Evolutionary conservation across 2,888 invertebrate species (phyloP), one percentile per base, ranked within the genome.

Genomic region (Tupiocoris notatus): DNA sequence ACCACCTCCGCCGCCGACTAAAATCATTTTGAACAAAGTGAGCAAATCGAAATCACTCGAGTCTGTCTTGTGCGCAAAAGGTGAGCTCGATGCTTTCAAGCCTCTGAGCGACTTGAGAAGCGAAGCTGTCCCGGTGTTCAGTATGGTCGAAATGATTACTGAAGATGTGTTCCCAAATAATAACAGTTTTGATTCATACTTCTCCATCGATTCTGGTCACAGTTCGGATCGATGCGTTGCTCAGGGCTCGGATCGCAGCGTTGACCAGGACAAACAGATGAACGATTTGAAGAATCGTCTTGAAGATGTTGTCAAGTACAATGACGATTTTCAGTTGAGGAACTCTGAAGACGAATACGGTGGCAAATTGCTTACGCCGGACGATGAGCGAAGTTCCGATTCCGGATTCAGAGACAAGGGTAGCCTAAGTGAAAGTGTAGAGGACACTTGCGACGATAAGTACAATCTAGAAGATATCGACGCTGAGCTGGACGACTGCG

Each of bases 381-480:
- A 86, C 76, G 86, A 86, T 68, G 86, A 86, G 77, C 82, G 85
- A 21, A 86, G 86, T 78, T 85, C 85, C n/a, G 86, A 86, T 77
- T 85, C 85, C 18, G 86, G 86, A 64, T 86, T 86, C 71, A 82
- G 86, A 16, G 86, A 86, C 77, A 86, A 86, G 78, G 86, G 85
- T n/a, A 82, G 82, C 77, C 76, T 82, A 17, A 82, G 82, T 77
- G 82, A 82, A 70, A 82, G 82, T 63, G 81, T 81, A 68, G 82
- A 82, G 71, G 82, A 82, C 75, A 81, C 80, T 22, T 81, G 81
- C 76, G 81, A 81, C 77, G 82, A 81, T 58, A 82, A 81, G 75
- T 82, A 82, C 62, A 81, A 82, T 61, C 71, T 82, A 18, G 82
- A 82, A 78, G 82, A 82, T 77, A 82, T 82, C 73, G 82, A 82